Percentiles rank a stretch among this genome's conserved stretches.
phyloP scores from a whole-genome alignment of 2,888 invertebrate genomes.

The Tuta absoluta region DNA sequence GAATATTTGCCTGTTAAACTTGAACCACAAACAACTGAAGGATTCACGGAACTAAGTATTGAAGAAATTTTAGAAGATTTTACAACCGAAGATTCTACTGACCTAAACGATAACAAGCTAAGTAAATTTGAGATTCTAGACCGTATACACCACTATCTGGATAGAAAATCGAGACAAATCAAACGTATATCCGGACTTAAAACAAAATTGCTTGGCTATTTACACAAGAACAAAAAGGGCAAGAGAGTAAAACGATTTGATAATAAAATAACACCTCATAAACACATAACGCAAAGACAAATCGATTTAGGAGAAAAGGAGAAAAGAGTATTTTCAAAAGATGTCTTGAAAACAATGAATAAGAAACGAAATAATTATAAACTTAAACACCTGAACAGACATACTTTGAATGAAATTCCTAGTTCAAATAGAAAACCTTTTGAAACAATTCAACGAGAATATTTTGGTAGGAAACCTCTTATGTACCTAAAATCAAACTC shows the following conservation, averaged over 20 bases:
- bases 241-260: constrained; percentile 9
- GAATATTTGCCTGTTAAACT: constrained; percentile 33
- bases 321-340: background rate
- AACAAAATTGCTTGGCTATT: constrained; percentile 8
- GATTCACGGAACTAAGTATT: constrained; percentile 28
- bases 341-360: background rate
- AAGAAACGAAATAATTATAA: background rate
- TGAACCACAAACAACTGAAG: constrained; percentile 20
- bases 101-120: constrained; percentile 4
- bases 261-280: background rate
- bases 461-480: constrained; percentile 46
- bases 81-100: constrained; percentile 33
- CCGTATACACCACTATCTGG: constrained; percentile 66
- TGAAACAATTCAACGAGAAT: background rate
- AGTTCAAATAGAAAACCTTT: background rate
- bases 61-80: constrained; percentile 41
- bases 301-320: too few relatives aligned
- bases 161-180: constrained; percentile 51
- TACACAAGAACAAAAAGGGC: constrained; percentile 17
- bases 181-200: constrained; percentile 39
- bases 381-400: background rate
- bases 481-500: constrained; percentile 35
- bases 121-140: constrained; percentile 55
- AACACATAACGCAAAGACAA: too few relatives aligned
- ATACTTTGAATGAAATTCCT: background rate